Percentiles rank a stretch among this genome's conserved stretches.
Conservation (phyloP, 1,140 invertebrate genomes). For the Tetraneura akinire region DNA sequence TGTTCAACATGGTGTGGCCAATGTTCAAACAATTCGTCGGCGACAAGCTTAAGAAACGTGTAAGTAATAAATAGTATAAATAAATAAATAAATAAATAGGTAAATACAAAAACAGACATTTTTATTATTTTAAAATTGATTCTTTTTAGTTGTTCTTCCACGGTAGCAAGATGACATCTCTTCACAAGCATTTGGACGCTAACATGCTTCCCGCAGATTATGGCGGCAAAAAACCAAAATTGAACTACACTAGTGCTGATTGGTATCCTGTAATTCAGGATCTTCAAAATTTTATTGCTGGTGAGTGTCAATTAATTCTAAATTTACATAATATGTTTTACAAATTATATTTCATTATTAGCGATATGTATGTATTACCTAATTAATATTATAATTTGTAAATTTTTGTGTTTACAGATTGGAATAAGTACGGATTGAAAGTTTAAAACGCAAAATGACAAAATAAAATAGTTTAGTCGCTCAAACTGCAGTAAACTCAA, state of each 20-base stretch:
- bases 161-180: conserved; percentile 70
- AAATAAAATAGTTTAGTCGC: not conserved
- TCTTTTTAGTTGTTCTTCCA: conserved; percentile 71
- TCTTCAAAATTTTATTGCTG: conserved; percentile 65
- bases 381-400: too few species aligned
- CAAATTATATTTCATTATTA: too few species aligned
- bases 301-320: too few species aligned
- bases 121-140: too few species aligned
- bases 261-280: conserved; percentile 72
- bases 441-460: not conserved
- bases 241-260: conserved; percentile 72
- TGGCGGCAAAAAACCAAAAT: conserved; percentile 71
- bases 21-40: conserved; percentile 85
- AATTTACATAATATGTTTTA: too few species aligned
- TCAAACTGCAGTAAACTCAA: not conserved
- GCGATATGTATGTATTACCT: too few species aligned
- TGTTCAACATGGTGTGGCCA: conserved; percentile 85
- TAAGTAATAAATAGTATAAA: conserved; percentile 62
- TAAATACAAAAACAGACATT: too few species aligned
- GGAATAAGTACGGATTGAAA: conserved; percentile 30
- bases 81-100: too few species aligned
- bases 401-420: conserved; percentile 25
- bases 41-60: conserved; percentile 79
- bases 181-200: conserved; percentile 71
- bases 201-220: conserved; percentile 74